A percentile compares a stretch with the other conserved stretches of the same genome.
Conservation (phyloP, 2,113 vertebrate species). For the Eurypyga helias region DNA sequence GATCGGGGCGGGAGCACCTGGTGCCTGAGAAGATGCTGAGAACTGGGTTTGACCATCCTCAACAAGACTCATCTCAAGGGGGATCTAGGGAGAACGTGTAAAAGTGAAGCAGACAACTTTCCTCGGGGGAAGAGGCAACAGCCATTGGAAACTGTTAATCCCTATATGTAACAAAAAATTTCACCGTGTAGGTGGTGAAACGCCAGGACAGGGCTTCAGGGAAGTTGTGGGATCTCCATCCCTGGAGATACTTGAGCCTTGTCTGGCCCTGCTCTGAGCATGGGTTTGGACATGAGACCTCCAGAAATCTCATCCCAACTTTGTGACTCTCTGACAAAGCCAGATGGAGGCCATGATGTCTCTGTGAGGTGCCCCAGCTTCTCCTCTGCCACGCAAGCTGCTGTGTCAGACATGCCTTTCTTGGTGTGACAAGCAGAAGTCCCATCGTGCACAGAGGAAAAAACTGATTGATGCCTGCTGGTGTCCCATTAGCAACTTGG, state of each 20-base stretch:
- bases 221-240: background rate
- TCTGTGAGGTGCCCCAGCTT: background rate
- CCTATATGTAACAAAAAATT: background rate
- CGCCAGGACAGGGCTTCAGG: background rate
- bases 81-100: background rate
- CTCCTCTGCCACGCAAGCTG: background rate
- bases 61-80: background rate
- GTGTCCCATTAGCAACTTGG: background rate
- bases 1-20: background rate
- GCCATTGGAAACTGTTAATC: background rate
- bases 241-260: background rate
- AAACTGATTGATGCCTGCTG: background rate
- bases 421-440: background rate
- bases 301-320: background rate
- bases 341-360: background rate
- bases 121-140: background rate
- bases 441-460: background rate
- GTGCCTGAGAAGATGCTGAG: background rate
- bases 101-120: background rate
- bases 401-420: background rate
- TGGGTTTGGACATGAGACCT: background rate
- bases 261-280: background rate
- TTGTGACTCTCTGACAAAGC: background rate
- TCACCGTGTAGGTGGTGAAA: rapidly evolving
- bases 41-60: background rate